Conservation (phyloP, 2,113 vertebrate genomes). For the Vulpes lagopus region DNA sequence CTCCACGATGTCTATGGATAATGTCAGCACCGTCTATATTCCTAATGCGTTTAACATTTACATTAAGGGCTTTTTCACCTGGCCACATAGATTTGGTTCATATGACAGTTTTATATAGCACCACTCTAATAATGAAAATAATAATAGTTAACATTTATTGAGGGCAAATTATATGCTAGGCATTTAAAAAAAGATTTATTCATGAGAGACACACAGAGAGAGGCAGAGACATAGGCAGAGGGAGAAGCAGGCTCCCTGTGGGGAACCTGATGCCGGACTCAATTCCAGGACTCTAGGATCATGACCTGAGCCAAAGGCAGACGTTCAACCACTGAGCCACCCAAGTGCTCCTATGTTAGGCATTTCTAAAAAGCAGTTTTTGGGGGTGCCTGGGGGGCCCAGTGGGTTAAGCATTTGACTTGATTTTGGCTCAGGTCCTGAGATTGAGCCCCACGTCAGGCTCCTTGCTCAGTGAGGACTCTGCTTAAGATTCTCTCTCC, state of each 20-base stretch:
- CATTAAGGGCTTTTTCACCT: not conserved
- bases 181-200: not conserved
- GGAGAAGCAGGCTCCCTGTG: too few relatives aligned
- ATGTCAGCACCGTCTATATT: not conserved
- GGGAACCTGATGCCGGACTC: too few relatives aligned
- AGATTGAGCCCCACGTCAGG: not conserved
- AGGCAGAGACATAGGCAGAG: too few relatives aligned
- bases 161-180: not conserved
- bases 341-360: not conserved
- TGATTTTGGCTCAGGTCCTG: not conserved
- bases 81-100: not conserved
- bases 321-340: too few relatives aligned
- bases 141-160: not conserved
- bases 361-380: not conserved
- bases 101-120: not conserved
- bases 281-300: too few relatives aligned
- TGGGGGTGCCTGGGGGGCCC: not conserved
- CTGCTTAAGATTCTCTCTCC: not conserved
- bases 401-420: not conserved
- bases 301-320: too few relatives aligned
- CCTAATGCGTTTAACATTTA: not conserved
- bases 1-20: not conserved
- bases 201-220: too few relatives aligned
- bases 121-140: not conserved
- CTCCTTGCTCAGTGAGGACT: not conserved